Evolutionary conservation across 2,888 invertebrate species (phyloP), one percentile per base, ranked within the genome.

Genomic region (Lepidocyrtoides sp.): DNA sequence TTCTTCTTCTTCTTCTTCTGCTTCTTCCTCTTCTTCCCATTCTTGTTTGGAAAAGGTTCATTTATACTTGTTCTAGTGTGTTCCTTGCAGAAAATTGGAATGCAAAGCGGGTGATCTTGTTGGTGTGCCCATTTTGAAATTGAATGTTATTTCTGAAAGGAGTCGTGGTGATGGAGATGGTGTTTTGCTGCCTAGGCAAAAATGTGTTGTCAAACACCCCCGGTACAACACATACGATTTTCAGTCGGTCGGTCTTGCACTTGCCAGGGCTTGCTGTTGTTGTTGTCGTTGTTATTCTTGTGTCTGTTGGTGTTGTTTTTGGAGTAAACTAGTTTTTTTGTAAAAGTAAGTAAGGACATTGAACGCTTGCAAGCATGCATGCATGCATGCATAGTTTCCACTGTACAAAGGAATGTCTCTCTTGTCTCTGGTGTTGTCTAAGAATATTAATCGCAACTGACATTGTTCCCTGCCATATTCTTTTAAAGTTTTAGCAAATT

Each of bases 381-480:
- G 60, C 44, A 48, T 79, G 54, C 10, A 29, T 79, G 29, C 26
- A 1, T 23, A 7, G 12, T 36, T 8, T 2, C 3, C 7, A 72
- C 48, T 20, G 66, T 14, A 36, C 7, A 88, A 32, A 51, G 44
- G 63, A 63, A 69, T 81, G 29, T 75, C 75, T 81, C 77, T 29
- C 51, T 51, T 36, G 36, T 48, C 54, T 57, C 81, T 60, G 82
- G 48, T 85, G 66, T 81, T 91, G 81, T 81, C 82, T 77, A 63
- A 66, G 91, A 91, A 91, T 87, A 91, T 91, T 87, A 91, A 91
- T 87, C 81, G 32, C 48, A 63, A 82, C 87, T 82, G 91, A 81
- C 81, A 89, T 81, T 91, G 81, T 69, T 57, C 75, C 36, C 32
- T 29, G 48, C 36, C 81, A 60, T 81, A 41, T 57, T 60, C 41